Evolutionary conservation across 2,888 invertebrate genomes (phyloP).

Genomic region (Sycophila texana): DNA sequence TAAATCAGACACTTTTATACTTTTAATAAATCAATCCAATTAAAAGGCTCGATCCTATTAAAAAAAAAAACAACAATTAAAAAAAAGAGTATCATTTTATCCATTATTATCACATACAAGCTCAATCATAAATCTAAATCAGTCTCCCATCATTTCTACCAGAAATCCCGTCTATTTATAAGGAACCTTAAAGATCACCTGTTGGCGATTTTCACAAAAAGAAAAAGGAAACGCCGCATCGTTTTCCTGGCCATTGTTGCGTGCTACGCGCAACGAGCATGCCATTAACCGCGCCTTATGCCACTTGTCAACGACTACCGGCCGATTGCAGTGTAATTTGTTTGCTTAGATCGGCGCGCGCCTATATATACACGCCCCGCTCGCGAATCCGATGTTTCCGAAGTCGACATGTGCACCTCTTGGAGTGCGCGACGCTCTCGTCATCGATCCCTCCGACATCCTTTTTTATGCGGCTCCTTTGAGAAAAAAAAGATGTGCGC

Average conservation of each 20-base stretch:
- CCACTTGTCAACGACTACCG: background rate
- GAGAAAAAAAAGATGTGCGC: background rate
- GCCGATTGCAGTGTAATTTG: slow-evolving; percentile 6
- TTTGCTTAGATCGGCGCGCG: background rate
- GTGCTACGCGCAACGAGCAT: background rate
- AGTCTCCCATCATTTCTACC: background rate
- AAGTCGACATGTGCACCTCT: too few relatives aligned
- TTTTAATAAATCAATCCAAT: too few relatives aligned
- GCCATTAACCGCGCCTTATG: background rate
- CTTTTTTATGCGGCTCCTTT: background rate
- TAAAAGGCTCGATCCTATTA: too few relatives aligned
- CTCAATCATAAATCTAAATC: background rate
- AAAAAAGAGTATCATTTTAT: too few relatives aligned
- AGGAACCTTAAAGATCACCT: background rate
- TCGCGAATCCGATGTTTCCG: background rate
- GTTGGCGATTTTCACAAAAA: background rate
- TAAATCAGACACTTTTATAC: too few relatives aligned
- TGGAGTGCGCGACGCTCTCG: background rate
- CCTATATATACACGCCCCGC: background rate
- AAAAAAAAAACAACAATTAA: too few relatives aligned
- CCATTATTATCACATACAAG: too few relatives aligned
- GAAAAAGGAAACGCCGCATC: background rate
- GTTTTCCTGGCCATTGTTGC: background rate
- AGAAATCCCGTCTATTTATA: background rate
- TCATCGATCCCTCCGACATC: background rate